phyloP scores from a whole-genome alignment of 2,113 vertebrate genomes.

The Brachionichthys hirsutus region DNA sequence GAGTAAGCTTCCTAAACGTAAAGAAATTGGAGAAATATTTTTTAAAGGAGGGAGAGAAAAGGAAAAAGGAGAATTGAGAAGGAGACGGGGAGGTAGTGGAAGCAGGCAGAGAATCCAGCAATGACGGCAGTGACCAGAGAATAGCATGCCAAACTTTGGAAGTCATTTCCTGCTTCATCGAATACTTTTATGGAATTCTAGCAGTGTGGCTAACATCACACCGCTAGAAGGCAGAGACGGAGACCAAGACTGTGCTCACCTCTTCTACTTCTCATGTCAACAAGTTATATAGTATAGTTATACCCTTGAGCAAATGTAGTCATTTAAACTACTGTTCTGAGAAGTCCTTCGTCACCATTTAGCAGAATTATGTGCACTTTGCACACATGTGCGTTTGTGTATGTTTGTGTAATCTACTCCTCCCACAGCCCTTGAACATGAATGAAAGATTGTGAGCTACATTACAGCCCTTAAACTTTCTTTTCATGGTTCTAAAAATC shows the following conservation, averaged over 20 bases:
- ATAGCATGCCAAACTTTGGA: conserved; percentile 77
- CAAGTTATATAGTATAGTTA: too few relatives aligned
- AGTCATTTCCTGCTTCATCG: conserved; percentile 81
- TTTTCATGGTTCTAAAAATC: neutral
- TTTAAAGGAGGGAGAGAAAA: neutral
- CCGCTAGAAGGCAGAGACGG: conserved; percentile 14
- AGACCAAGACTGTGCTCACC: conserved; percentile 4
- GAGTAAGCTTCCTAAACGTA: neutral
- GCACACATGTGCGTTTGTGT: too few relatives aligned
- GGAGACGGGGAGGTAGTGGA: conserved; percentile 22
- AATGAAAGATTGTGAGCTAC: too few relatives aligned
- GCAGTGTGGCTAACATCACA: conserved; percentile 54
- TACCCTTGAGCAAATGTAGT: too few relatives aligned
- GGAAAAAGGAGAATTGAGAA: conserved; percentile 2
- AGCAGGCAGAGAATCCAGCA: conserved; percentile 53
- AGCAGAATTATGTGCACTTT: too few relatives aligned
- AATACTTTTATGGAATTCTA: conserved; percentile 83
- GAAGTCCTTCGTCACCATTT: too few relatives aligned
- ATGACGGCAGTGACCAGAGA: conserved; percentile 73
- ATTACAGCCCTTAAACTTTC: too few relatives aligned
- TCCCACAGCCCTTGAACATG: too few relatives aligned
- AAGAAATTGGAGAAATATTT: too few relatives aligned
- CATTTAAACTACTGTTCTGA: too few relatives aligned
- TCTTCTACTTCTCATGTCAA: conserved; percentile 10
- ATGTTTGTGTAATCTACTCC: too few relatives aligned